Evolutionary conservation across 2,797 vertebrate genomes (phyloP), one percentile per base, ranked within the genome.

Genomic region (Taeniopygia guttata): DNA sequence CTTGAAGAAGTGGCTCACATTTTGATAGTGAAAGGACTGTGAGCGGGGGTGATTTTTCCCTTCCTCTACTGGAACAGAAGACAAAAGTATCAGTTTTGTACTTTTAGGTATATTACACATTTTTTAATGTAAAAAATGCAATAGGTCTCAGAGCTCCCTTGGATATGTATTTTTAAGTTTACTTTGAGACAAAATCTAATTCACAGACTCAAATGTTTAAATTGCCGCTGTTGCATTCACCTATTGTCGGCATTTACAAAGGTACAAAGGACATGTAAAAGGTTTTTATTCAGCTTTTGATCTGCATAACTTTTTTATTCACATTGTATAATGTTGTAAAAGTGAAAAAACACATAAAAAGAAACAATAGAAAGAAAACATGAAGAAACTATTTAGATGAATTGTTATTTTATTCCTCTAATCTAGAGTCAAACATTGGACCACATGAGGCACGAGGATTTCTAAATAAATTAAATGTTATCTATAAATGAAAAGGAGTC

Each of bases 21-120:
- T 89, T 80, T 87, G 32, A 27, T 38, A 12, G 11, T 8, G 8
- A 30, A 49, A 54, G 3, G 10, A 52, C 23, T 27, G 11, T 55
- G 45, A 48, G 3, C 4, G 69, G 1, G 0, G 1, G 0, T 2
- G 15, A 52, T 56, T 60, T 13, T 2, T 11, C 6, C 5, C 3
- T 46, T 64, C 3, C 5, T 77, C 20, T 38, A 19, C 51, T 58
- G 36, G 11, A 84, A 84, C 34, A 90, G 15, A 56, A 48, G 9
- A 26, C 7, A 52, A 67, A 76, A 84, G 4, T 52, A 69, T 49
- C 6, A 42, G 16, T 46, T 74, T 46, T 70, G 3, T 27, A 52
- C 7, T 63, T 78, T 40, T 25, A 23, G 27, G 9, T 21, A 34
- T 40, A 42, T 29, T 23, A 5, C 11, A 40, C 0, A 25, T 46